Evolutionary conservation across 2,888 invertebrate genomes (phyloP).

Genomic region (Anticlea derivata): DNA sequence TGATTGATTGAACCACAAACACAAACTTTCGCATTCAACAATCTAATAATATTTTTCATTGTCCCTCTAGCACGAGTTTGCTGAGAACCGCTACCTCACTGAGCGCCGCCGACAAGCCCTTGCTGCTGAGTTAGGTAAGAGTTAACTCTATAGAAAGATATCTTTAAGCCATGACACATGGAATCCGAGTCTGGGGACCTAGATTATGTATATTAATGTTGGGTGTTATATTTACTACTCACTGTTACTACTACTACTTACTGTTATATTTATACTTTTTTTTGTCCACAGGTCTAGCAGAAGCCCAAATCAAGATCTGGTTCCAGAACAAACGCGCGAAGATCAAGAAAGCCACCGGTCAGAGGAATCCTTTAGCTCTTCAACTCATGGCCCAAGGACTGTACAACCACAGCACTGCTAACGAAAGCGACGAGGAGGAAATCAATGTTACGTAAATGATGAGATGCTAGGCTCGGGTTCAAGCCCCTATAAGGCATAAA

Average conservation of each 20-base stretch:
- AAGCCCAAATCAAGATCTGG: slow-evolving; percentile 99
- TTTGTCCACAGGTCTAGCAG: slow-evolving; percentile 86
- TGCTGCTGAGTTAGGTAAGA: slow-evolving; percentile 89
- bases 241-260: too few species aligned
- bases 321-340: slow-evolving; percentile 98
- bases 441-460: slow-evolving; percentile 64
- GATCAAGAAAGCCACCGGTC: slow-evolving; percentile 95
- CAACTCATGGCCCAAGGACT: slow-evolving; percentile 97
- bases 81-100: slow-evolving; percentile 96
- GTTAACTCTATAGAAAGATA: too few species aligned
- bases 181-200: too few species aligned
- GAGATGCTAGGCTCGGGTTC: too few species aligned
- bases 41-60: slow-evolving; percentile 63
- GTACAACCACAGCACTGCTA: slow-evolving; percentile 91
- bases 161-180: too few species aligned
- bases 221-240: too few species aligned
- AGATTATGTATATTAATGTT: too few species aligned
- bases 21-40: too few species aligned
- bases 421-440: slow-evolving; percentile 91
- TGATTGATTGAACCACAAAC: too few species aligned
- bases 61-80: slow-evolving; percentile 90
- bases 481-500: too few species aligned
- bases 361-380: slow-evolving; percentile 92
- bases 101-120: slow-evolving; percentile 95
- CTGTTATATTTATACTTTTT: too few species aligned